Percentiles rank a stretch among this genome's conserved stretches.
phyloP scores from a whole-genome alignment of 2,797 vertebrate genomes.

The Enteromius radiatus region DNA sequence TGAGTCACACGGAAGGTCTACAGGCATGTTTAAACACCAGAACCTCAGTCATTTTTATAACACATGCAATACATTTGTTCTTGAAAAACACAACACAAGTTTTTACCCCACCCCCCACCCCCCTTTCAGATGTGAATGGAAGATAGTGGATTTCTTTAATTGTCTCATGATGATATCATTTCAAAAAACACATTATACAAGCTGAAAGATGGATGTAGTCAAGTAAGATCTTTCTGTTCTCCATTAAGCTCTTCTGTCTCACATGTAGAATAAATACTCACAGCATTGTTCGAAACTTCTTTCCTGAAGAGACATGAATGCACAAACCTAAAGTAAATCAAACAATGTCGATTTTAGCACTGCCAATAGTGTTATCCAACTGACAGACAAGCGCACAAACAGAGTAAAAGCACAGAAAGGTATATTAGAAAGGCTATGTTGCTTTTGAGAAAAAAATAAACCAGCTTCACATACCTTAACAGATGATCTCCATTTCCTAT shows the following conservation, averaged over 20 bases:
- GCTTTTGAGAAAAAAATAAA: constrained; percentile 1
- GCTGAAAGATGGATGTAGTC: neutral
- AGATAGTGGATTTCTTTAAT: neutral
- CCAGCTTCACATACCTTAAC: constrained; percentile 31
- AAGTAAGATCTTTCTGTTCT: neutral
- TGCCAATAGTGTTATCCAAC: neutral
- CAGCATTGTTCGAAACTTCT: constrained; percentile 56
- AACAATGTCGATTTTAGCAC: constrained; percentile 11
- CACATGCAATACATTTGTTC: constrained; percentile 62
- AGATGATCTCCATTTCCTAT: constrained; percentile 38
- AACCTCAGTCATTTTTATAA: constrained; percentile 51
- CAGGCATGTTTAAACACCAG: constrained; percentile 55
- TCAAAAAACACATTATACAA: neutral
- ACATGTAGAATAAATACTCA: constrained; percentile 59
- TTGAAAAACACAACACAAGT: constrained; percentile 20
- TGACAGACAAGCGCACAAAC: constrained; percentile 20
- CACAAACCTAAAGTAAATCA: constrained; percentile 38
- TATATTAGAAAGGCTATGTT: neutral
- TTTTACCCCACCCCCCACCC: too few relatives aligned
- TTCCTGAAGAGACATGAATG: constrained; percentile 34
- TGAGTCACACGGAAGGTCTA: constrained; percentile 52
- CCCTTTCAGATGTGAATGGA: constrained; percentile 6
- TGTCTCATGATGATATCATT: neutral
- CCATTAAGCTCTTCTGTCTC: constrained; percentile 3
- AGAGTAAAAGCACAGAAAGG: neutral